A percentile compares a stretch with the other conserved stretches of the same genome.
Evolutionary conservation across 2,888 invertebrate species (phyloP).

Genomic region (Pollenia labialis): DNA sequence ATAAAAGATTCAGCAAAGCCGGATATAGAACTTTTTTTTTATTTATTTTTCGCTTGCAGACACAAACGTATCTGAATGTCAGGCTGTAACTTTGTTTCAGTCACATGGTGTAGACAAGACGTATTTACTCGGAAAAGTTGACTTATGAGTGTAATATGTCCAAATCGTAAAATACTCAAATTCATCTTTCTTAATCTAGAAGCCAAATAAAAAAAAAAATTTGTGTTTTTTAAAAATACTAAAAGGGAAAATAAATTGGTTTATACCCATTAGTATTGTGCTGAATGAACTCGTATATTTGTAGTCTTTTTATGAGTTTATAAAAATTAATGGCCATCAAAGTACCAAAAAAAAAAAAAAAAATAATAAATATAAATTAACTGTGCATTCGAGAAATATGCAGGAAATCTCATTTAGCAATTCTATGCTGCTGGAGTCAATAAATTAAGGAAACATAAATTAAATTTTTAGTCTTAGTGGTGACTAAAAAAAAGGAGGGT

Average conservation of each 20-base stretch:
- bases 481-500: too few species aligned
- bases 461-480: too few species aligned
- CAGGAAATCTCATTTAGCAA: too few species aligned
- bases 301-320: constrained; percentile 14
- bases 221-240: background rate
- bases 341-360: background rate
- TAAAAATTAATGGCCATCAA: constrained; percentile 17
- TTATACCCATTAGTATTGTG: constrained; percentile 2
- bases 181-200: constrained; percentile 34
- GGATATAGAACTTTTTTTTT: too few species aligned
- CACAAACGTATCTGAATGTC: too few species aligned
- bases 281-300: too few species aligned
- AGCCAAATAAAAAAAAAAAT: background rate
- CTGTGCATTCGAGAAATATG: too few species aligned
- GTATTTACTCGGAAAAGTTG: constrained; percentile 19
- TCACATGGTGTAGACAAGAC: constrained; percentile 9
- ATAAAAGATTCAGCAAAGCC: too few species aligned
- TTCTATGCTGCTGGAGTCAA: too few species aligned
- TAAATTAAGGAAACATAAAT: too few species aligned
- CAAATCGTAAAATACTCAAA: constrained; percentile 19
- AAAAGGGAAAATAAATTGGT: constrained; percentile 18
- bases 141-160: constrained; percentile 39
- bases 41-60: background rate
- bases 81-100: background rate
- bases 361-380: background rate